phyloP scores from a whole-genome alignment of 2,113 vertebrate species.

The Oreochromis aureus region DNA sequence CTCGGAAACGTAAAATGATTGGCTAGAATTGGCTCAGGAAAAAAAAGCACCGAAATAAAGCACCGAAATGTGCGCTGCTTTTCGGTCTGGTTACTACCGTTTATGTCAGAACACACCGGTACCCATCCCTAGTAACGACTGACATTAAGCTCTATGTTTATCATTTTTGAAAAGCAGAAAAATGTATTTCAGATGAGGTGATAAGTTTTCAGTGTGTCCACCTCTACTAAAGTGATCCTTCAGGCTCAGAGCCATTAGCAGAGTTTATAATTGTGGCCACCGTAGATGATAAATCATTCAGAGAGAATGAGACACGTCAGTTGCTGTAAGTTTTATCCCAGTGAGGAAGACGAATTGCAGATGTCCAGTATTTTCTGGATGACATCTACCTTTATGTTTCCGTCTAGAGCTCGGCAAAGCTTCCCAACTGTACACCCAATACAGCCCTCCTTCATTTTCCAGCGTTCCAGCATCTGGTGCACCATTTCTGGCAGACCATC shows the following conservation, averaged over 20 bases:
- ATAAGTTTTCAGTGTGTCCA: background rate
- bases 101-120: too few relatives aligned
- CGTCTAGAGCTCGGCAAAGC: conserved; percentile 77
- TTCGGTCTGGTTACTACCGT: too few relatives aligned
- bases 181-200: background rate
- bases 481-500: conserved; percentile 91
- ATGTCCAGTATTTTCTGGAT: conserved; percentile 55
- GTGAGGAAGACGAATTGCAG: background rate
- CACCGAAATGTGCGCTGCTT: too few relatives aligned
- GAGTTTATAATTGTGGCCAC: background rate
- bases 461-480: conserved; percentile 86
- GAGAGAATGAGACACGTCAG: background rate
- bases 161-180: background rate
- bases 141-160: background rate
- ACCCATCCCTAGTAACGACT: background rate
- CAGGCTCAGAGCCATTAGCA: background rate
- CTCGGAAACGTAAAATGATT: too few relatives aligned
- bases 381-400: conserved; percentile 70
- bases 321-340: background rate
- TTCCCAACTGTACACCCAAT: conserved; percentile 83
- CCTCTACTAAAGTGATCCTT: background rate
- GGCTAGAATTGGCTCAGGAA: too few relatives aligned
- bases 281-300: background rate
- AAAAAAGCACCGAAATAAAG: too few relatives aligned
- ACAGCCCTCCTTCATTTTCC: conserved; percentile 86